Conservation (phyloP, 2,797 vertebrate genomes). For the Clarias platycephalus region DNA sequence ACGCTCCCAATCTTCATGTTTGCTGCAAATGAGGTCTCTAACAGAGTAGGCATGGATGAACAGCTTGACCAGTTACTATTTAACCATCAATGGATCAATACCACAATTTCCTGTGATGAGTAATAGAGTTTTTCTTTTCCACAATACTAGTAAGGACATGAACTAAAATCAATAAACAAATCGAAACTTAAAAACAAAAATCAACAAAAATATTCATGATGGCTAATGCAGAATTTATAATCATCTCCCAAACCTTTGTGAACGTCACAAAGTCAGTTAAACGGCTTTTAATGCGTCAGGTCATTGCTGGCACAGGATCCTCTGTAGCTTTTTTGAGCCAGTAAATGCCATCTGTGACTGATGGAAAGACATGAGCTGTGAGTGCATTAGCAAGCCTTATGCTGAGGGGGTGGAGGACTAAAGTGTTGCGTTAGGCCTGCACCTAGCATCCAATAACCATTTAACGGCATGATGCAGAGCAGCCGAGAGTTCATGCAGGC, state of each 20-base stretch:
- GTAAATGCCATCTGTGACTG: constrained; percentile 57
- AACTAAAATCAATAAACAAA: neutral
- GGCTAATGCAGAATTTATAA: constrained; percentile 20
- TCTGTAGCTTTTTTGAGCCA: constrained; percentile 44
- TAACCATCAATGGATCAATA: constrained; percentile 44
- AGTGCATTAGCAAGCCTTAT: constrained; percentile 45
- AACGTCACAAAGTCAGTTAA: constrained; percentile 36
- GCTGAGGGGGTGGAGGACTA: constrained; percentile 47
- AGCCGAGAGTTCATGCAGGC: constrained; percentile 11
- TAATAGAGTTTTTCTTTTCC: neutral
- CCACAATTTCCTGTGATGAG: constrained; percentile 20
- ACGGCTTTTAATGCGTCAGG: constrained; percentile 48
- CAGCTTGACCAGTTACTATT: constrained; percentile 46
- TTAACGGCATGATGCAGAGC: constrained; percentile 39
- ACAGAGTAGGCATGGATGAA: constrained; percentile 47
- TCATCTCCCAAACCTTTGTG: constrained; percentile 4
- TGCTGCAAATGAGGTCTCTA: constrained; percentile 53
- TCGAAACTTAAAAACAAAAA: neutral
- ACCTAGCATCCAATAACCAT: constrained; percentile 41
- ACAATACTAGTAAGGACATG: neutral
- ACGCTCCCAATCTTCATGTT: constrained; percentile 44
- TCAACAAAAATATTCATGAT: neutral
- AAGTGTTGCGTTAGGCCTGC: constrained; percentile 42
- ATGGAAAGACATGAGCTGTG: constrained; percentile 43
- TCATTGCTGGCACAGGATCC: constrained; percentile 44